Conservation (phyloP, 2,888 invertebrate genomes). For the Tenthredo amoena region DNA sequence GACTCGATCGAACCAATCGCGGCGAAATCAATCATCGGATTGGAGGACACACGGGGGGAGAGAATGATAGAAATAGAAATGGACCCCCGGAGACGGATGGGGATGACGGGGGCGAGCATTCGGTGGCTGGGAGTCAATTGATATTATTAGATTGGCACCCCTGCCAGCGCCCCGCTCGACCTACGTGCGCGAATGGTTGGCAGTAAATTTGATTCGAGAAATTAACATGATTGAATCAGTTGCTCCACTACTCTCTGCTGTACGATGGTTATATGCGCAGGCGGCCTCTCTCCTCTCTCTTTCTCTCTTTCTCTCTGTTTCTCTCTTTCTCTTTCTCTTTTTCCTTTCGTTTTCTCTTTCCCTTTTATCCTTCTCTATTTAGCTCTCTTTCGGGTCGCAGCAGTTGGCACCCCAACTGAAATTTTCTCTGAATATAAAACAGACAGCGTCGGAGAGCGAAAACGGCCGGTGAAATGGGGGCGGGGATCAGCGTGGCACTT, state of each 20-base stretch:
- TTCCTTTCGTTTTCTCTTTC: not conserved
- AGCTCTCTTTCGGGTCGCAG: constrained; percentile 29
- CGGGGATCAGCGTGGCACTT: constrained; percentile 42
- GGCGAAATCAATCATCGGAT: constrained; percentile 39
- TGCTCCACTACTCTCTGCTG: constrained; percentile 64
- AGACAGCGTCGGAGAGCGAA: constrained; percentile 41
- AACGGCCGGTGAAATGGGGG: constrained; percentile 41
- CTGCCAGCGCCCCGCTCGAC: constrained; percentile 65
- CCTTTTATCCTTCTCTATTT: constrained; percentile 17
- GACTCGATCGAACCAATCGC: constrained; percentile 29
- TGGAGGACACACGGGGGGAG: not conserved
- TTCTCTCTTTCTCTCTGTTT: not conserved
- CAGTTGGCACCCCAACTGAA: constrained; percentile 52
- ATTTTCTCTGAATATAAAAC: constrained; percentile 61
- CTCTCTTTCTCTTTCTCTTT: constrained; percentile 15
- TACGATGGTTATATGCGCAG: constrained; percentile 45
- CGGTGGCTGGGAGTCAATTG: constrained; percentile 74
- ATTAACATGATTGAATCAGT: constrained; percentile 78
- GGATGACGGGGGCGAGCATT: constrained; percentile 65
- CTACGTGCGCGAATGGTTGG: constrained; percentile 73
- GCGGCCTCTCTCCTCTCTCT: not conserved
- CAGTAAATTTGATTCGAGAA: constrained; percentile 77
- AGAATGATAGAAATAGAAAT: constrained; percentile 24
- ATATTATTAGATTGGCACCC: constrained; percentile 78
- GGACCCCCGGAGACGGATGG: constrained; percentile 45